Evolutionary conservation across 2,113 vertebrate species (phyloP).

Genomic region (Tragelaphus strepsiceros): DNA sequence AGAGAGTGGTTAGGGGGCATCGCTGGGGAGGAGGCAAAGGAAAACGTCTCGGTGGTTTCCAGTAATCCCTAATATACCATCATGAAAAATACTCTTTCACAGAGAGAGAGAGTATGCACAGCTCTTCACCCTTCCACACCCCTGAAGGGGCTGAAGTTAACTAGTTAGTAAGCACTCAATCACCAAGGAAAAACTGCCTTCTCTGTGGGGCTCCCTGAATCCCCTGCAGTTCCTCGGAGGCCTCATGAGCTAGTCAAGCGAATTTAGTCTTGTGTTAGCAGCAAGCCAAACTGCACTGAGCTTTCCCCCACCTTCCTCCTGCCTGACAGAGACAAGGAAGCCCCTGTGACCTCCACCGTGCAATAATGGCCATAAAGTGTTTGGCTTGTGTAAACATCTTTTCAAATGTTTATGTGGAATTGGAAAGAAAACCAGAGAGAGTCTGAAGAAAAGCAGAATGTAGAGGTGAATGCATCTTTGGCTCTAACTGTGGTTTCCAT

Average conservation of each 20-base stretch:
- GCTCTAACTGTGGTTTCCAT: not conserved
- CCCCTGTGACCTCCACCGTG: not conserved
- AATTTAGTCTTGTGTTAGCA: not conserved
- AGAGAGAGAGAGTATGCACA: not conserved
- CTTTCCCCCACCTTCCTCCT: accelerated
- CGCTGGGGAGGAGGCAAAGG: not conserved
- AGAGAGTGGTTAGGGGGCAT: not conserved
- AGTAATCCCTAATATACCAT: not conserved
- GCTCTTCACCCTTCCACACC: not conserved
- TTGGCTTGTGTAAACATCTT: not conserved
- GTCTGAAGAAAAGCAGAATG: constrained; percentile 20
- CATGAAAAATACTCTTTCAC: not conserved
- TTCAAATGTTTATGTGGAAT: constrained; percentile 9
- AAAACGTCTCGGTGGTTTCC: not conserved
- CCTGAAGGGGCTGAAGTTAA: not conserved
- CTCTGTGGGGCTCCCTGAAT: not conserved
- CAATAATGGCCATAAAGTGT: constrained; percentile 13
- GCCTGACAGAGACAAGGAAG: not conserved
- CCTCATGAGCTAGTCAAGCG: not conserved
- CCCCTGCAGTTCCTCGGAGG: not conserved
- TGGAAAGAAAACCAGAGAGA: constrained; percentile 24
- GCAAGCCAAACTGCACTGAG: not conserved
- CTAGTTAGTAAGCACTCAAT: not conserved
- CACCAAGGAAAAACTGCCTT: not conserved
- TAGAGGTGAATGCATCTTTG: not conserved